A percentile compares a stretch with the other conserved stretches of the same genome.
Evolutionary conservation across 2,113 vertebrate genomes (phyloP).

Genomic region (Nesogale talazaci): DNA sequence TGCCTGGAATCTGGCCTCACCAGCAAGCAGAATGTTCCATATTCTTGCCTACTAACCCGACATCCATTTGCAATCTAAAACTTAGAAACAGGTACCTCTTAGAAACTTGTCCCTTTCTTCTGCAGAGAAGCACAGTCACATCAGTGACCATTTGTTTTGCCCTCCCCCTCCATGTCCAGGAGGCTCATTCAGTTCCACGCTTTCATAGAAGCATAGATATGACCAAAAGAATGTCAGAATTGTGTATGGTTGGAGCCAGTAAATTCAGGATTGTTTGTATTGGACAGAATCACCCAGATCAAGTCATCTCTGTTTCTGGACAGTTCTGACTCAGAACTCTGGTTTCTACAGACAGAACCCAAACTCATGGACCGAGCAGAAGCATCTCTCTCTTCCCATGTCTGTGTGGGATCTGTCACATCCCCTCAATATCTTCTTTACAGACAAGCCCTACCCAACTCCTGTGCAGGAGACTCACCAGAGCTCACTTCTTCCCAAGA

Average conservation of each 20-base stretch:
- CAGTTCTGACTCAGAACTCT: background rate
- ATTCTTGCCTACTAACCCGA: conserved; percentile 2
- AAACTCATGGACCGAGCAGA: background rate
- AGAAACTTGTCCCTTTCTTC: background rate
- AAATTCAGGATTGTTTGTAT: background rate
- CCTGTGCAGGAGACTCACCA: background rate
- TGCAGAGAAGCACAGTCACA: background rate
- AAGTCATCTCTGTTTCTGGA: background rate
- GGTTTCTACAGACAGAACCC: background rate
- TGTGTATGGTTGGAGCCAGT: background rate
- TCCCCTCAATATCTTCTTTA: too few relatives aligned
- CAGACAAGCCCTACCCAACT: fast-evolving
- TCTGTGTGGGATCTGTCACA: background rate
- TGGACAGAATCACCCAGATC: background rate
- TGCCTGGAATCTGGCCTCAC: conserved; percentile 13
- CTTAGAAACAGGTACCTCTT: background rate
- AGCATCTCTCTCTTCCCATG: background rate
- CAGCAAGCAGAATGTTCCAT: background rate
- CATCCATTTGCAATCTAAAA: conserved; percentile 19
- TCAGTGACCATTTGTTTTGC: background rate
- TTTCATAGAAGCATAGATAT: background rate
- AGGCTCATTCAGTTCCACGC: background rate
- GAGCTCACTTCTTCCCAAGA: background rate
- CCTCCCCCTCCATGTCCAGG: background rate
- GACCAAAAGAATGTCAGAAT: background rate